phyloP scores from a whole-genome alignment of 2,888 invertebrate species.

The Pilophorus perplexus region DNA sequence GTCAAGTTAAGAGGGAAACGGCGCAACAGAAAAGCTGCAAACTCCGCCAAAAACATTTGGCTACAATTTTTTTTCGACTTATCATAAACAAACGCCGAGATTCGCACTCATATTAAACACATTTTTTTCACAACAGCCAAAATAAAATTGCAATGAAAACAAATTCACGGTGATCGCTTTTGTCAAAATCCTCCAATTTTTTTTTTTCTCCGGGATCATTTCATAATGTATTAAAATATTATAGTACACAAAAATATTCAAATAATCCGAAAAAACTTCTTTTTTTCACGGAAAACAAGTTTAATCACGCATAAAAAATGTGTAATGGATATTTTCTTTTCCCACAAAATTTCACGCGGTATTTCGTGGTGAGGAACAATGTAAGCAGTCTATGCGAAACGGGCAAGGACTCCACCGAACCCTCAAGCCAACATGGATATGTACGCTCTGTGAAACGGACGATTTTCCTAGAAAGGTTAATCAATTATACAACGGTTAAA shows the following conservation, averaged over 20 bases:
- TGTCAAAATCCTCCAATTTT: not conserved
- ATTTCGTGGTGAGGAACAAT: conserved; percentile 26
- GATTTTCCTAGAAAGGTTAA: too few species aligned
- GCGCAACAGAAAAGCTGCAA: too few species aligned
- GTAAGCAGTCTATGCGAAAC: conserved; percentile 28
- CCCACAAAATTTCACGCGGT: not conserved
- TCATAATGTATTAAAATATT: conserved; percentile 23
- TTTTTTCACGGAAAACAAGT: conserved; percentile 12
- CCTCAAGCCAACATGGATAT: conserved; percentile 14
- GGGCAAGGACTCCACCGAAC: not conserved
- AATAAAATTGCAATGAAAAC: not conserved
- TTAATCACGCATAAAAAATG: conserved; percentile 8
- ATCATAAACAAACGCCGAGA: too few species aligned
- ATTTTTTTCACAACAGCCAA: not conserved
- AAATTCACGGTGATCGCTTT: not conserved
- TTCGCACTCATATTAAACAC: too few species aligned
- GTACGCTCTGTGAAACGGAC: too few species aligned
- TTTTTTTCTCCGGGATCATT: too few species aligned
- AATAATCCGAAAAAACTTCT: conserved; percentile 8
- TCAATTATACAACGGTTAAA: not conserved
- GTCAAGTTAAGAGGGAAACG: too few species aligned
- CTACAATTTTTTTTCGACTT: too few species aligned
- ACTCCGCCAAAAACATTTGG: too few species aligned
- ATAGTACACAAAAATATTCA: conserved; percentile 39
- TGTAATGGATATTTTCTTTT: conserved; percentile 13